Base-by-base conservation (phyloP, 2,888 invertebrate genomes). In the Orthonychiurus folsomi region DNA sequence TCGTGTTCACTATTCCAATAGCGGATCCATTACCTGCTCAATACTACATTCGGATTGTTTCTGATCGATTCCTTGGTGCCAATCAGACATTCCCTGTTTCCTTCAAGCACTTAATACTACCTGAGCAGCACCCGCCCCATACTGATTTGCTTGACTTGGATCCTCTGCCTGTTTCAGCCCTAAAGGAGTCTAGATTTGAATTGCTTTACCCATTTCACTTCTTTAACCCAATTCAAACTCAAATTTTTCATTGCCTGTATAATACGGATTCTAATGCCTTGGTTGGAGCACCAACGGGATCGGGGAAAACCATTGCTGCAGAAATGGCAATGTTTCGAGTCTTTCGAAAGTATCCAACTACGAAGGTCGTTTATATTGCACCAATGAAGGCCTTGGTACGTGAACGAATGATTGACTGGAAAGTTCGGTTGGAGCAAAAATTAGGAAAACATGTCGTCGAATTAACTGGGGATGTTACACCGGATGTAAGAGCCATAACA, bases 201-300 rank as follows among this genome's bases (percentile, higher is more conserved):
- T 80, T 83, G 58, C 80, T 99, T 2, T 99, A 94, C 80, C 75
- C 72, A n/a, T 99, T 96, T 78, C 85, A 86, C 0, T 94, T 95
- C 77, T 99, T 99, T 80, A 99, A 99, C 80, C 95, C 97, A 1
- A 93, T 99, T 69, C 97, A 97, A 79, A 95, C 95, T 0, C 96
- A 99, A 80, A 88, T 99, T 67, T 99, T 99, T 78, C 93, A 96
- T 78, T 89, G 91, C 56, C 80, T 99, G 3, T 99, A 94, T 78
- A 89, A 97, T 76, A 93, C 93, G 0, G 93, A 99, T 74, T 84
- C 86, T 72, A 97, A 97, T 76, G 89, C 94, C 5, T 79, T 99
- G 25, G 80, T 99, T 3, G 95, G 95, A 0, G 69, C 68, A 5
- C 95, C 95, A 0, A 96, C 95, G 0, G 93, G 93, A 0, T 95